phyloP scores from a whole-genome alignment of 2,113 vertebrate genomes.

The Archilochus colubris region DNA sequence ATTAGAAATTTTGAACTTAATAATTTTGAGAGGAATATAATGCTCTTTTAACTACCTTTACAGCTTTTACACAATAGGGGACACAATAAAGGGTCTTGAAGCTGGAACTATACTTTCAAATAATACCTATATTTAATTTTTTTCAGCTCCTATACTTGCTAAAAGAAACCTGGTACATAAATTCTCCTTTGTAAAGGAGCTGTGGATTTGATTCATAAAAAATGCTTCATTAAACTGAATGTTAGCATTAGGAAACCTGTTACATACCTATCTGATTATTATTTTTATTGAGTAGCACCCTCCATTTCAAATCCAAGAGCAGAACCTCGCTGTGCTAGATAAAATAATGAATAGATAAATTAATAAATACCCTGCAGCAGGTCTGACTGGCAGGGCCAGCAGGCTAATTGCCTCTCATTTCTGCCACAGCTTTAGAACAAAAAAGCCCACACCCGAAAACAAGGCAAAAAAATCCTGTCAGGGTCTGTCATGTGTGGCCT shows the following conservation, averaged over 20 bases:
- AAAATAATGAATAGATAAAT: not conserved
- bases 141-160: not conserved
- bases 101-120: not conserved
- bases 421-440: not conserved
- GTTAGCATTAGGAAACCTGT: not conserved
- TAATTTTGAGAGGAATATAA: not conserved
- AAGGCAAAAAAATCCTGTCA: not conserved
- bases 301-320: not conserved
- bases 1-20: not conserved
- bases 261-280: not conserved
- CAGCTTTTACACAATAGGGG: not conserved
- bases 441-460: not conserved
- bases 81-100: not conserved
- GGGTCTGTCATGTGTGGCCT: not conserved
- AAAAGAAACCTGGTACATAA: not conserved
- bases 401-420: not conserved
- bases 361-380: not conserved
- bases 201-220: not conserved
- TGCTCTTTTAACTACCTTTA: not conserved
- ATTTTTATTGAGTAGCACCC: not conserved
- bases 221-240: not conserved
- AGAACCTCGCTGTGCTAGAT: not conserved
- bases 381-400: no score
- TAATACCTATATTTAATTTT: constrained; percentile 14
- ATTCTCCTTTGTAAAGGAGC: not conserved